Evolutionary conservation across 92 coral and sea anemone species (phyloP), one percentile per base, ranked within the genome.

Genomic region (Metridium senile): DNA sequence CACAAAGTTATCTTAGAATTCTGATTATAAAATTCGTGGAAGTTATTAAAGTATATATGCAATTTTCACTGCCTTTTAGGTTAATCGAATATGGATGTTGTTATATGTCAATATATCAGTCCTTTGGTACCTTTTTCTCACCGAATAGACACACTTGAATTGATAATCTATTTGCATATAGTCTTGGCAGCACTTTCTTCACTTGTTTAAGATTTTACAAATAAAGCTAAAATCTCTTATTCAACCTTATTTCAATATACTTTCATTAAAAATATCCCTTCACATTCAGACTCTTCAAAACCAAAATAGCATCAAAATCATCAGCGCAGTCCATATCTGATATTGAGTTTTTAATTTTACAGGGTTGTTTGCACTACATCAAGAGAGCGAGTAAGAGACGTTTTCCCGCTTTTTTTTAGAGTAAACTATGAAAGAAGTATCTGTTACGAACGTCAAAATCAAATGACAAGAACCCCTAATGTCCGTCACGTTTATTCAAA

Each of bases 401-500:
- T 45, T 45, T 63, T 28, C 69, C 43, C 69, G 45, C 43, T 63
- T 22, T 59, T 59, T 59, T 59, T 18, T 30, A 59, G 29, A 59
- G 29, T 11, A 63, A 63, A 28, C 31, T 54, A 32, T 16, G 27
- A 57, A 58, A 27, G 54, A 76, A 74, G 85, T 81, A 79, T 88
- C 87, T 58, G 80, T 88, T 88, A 72, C 93, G 4, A 61, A 71
- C 74, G 93, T 88, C 93, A 88, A 75, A 33, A 69, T 62, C 77
- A 71, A 66, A 80, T 88, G 93, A 88, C 93, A 65, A 76, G 82
- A 84, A 80, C 66, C 62, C 65, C 86, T 81, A 84, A 88, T 88
- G 85, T 84, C 58, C 80, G 81, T 79, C 74, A 82, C 89, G 76
- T 66, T 84, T 88, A 88, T 88, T 88, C 86, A 88, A 88, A 88